Base-by-base conservation (phyloP, 2,113 vertebrate species). In the Cardinalis cardinalis region DNA sequence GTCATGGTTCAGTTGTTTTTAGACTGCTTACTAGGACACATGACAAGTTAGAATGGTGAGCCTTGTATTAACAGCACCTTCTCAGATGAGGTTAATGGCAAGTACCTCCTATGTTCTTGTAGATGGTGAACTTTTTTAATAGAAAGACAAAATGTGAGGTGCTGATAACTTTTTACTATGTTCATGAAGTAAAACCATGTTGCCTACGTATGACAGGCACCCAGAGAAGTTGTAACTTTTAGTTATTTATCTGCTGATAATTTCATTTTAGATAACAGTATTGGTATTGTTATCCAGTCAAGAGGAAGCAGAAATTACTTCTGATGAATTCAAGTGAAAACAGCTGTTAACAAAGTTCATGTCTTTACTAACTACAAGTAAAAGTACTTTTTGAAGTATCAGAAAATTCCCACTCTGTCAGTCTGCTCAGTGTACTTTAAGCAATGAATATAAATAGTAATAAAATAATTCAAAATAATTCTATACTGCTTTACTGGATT, bases 301-400 rank as follows among this genome's bases (percentile, higher is more conserved):
- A 78, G 95, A 96, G 81, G 88, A 95, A 84, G 40, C 29, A 63
- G 38, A 85, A 76, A 18, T 72, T 81, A 84, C 71, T 90, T 92
- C 94, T 93, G 93, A 97, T 92, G 97, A 97, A 89, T 83, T 95
- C 63, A 97, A 92, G 51, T 46, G 24, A 74, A 79, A 88, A 70
- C 10, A 61, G 34, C 18, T 82, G 20, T 61, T 79, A 75, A 84
- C 7, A 18, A 83, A 79, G 31, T 48, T 84, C 25, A 11, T 29
- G 16, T 48, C 26, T 71, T 71, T 41, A 64, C 43, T 59, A 84
- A 31, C 5, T 51, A 32, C 21, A 40, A 51, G 13, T 63, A 68
- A 34, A 78, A 88, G 21, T 66, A 53, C 7, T 65, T 32, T 56
- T 20, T 36, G 29, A 88, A 46, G 14, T 34, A 46, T 34, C 18